phyloP scores from a whole-genome alignment of 53 echinoderm and acorn worm species.

The Hippasteria phrygiana region DNA sequence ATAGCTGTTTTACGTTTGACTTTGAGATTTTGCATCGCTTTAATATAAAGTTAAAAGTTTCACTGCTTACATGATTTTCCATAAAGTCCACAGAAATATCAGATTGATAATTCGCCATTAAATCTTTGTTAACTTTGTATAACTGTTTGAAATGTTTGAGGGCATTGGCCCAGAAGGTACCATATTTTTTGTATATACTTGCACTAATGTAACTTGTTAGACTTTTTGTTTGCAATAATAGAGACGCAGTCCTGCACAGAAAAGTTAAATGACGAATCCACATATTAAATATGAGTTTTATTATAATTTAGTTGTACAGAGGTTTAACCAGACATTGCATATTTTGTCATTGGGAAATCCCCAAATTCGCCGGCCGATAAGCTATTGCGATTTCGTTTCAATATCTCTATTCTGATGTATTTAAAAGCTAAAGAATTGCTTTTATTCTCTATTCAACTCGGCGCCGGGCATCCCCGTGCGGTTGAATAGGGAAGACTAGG shows the following conservation, averaged over 20 bases:
- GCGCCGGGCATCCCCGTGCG: conserved; percentile 28
- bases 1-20: background rate
- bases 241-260: conserved; percentile 48
- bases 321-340: conserved; percentile 14
- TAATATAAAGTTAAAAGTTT: background rate
- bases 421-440: conserved; percentile 30
- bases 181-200: conserved; percentile 69
- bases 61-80: background rate
- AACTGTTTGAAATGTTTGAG: conserved; percentile 32
- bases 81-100: background rate
- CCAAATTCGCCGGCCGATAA: conserved; percentile 1
- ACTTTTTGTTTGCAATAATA: conserved; percentile 30
- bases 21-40: background rate
- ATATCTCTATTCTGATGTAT: conserved; percentile 25
- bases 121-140: conserved; percentile 14
- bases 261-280: conserved; percentile 17
- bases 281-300: conserved; percentile 8
- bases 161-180: conserved; percentile 24
- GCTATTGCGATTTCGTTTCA: conserved; percentile 43
- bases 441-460: conserved; percentile 35
- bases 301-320: conserved; percentile 34
- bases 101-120: background rate
- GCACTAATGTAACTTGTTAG: conserved; percentile 62
- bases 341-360: conserved; percentile 48
- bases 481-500: conserved; percentile 10